A percentile compares a stretch with the other conserved stretches of the same genome.
Evolutionary conservation across 2,113 vertebrate species (phyloP).

Genomic region (Hylia prasina): DNA sequence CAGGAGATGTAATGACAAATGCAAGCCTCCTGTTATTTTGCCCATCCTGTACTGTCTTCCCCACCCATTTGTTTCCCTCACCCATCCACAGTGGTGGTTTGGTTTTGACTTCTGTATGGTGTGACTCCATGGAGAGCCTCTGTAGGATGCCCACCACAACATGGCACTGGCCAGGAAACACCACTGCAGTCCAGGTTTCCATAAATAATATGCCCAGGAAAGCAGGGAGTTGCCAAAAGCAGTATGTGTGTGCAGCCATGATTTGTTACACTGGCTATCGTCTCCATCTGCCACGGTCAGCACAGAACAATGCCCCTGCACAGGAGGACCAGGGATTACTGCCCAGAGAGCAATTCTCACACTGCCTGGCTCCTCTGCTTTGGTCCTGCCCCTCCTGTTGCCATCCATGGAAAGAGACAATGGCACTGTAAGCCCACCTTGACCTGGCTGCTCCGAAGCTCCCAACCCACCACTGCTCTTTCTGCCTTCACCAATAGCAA

Average conservation of each 20-base stretch:
- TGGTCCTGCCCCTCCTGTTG: background rate
- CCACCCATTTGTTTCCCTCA: background rate
- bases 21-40: background rate
- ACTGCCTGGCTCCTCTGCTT: background rate
- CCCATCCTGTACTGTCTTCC: background rate
- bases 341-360: background rate
- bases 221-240: background rate
- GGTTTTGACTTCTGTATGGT: background rate
- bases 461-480: background rate
- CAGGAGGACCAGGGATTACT: background rate
- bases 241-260: background rate
- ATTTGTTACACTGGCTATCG: accelerated
- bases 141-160: background rate
- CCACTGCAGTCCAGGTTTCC: background rate
- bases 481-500: background rate
- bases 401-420: accelerated
- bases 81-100: accelerated
- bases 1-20: background rate
- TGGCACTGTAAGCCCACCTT: background rate
- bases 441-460: background rate
- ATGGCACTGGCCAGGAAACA: background rate
- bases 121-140: background rate
- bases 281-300: background rate
- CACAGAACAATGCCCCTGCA: accelerated
- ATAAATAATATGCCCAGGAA: background rate